Base-by-base conservation (phyloP, 30 jellyfish, hydroid and myxozoan genomes). In the Aurelia sp. region DNA sequence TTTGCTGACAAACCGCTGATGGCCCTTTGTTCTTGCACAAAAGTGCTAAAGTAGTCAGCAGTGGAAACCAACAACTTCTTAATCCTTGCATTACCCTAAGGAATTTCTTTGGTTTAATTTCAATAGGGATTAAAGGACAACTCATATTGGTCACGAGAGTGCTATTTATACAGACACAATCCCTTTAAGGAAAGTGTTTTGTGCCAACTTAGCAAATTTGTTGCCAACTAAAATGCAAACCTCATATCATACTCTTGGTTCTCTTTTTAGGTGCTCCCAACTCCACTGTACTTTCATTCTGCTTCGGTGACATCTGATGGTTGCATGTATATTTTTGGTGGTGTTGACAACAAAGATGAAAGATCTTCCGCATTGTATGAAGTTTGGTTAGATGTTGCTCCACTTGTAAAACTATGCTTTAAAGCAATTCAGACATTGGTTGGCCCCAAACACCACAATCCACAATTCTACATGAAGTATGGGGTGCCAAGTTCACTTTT, bases 241-340 rank as follows among this genome's bases (percentile, higher is more conserved):
- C 48, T 8, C 0, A 37, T 37, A 27, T 37, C 3, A 1, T 37
- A 37, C 48, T 37, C 48, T 76, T 15, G 4, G 53, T 76, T 74
- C 51, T 22, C 20, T 76, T 84, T 84, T 8, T 55, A 91, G 97
- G 79, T 48, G 12, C 82, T 92, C 18, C 98, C 98, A 18, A 59
- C 59, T 13, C 76, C 74, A 27, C n/a, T 86, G 69, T 82, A 64
- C 63, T 92, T 92, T 74, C 98, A 92, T 74, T 62, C 98, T 3
- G 96, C 96, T 0, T 84, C 98, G 7, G 91, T 92, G 8, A 78
- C 98, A 7, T 74, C 88, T 13, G 88, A 66, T 48, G 98, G 98
- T 1, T 92, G 98, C 76, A 73, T 92, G 94, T 79, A 77, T 57
- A 58, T 92, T 4, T 86, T 78, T 73, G 98, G 98, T 47, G 96